Conservation (phyloP, 2,797 vertebrate species). For the Syngnathus acus region DNA sequence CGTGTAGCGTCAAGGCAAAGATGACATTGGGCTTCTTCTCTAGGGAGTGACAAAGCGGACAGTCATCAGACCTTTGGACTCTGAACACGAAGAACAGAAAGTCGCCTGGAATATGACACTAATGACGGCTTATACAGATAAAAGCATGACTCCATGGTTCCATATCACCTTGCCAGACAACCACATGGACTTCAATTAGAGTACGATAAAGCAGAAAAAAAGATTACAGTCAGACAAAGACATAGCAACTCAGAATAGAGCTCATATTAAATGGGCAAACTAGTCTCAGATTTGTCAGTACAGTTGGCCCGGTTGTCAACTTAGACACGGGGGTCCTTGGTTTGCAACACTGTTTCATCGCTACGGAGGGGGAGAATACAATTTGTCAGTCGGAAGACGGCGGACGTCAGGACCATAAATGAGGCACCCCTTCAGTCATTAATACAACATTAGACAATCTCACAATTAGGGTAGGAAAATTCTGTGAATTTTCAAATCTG, state of each 20-base stretch:
- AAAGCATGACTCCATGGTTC: slow-evolving; percentile 2
- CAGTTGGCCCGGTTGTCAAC: background rate
- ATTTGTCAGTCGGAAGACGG: background rate
- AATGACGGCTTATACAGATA: slow-evolving; percentile 16
- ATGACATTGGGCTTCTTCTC: slow-evolving; percentile 76
- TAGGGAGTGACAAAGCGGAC: slow-evolving; percentile 26
- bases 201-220: background rate
- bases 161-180: background rate
- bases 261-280: background rate
- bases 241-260: background rate
- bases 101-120: background rate
- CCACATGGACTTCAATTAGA: background rate
- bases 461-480: background rate
- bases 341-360: background rate
- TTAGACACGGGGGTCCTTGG: background rate
- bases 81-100: background rate
- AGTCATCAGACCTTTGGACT: slow-evolving; percentile 9
- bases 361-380: background rate
- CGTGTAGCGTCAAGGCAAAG: slow-evolving; percentile 88
- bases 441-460: background rate
- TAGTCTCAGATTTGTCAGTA: background rate
- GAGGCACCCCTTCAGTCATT: background rate
- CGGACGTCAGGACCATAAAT: background rate
- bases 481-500: too few relatives aligned
- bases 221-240: background rate